These are phyloP conservation scores for Eucera pruinosa DNA, from an alignment of 2,888 invertebrate species.

Conservation along the genomic window DNA sequence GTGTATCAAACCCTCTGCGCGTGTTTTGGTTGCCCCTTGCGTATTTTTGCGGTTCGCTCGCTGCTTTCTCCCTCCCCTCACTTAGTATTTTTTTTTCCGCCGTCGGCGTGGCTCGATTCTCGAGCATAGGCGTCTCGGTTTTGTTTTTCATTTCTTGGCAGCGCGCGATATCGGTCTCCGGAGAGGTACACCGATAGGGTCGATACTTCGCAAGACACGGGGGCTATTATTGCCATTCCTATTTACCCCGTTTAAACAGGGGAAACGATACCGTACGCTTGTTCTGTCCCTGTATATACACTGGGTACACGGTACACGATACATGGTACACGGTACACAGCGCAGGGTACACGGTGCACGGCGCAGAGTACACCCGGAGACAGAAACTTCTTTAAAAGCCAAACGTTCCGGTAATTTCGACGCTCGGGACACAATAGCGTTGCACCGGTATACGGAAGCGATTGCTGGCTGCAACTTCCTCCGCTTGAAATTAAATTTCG, in stretches of 20 bases:
- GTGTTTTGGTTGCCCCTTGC: no score
- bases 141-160: no score
- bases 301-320: slow-evolving; percentile 28
- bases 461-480: no score
- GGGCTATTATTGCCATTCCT: slow-evolving; percentile 71
- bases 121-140: no score
- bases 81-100: no score
- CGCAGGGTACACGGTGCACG: slow-evolving; percentile 17
- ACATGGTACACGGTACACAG: slow-evolving; percentile 4
- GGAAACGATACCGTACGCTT: slow-evolving; percentile 40
- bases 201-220: slow-evolving; percentile 64
- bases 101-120: no score
- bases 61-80: no score
- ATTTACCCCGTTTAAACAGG: slow-evolving; percentile 68
- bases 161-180: slow-evolving; percentile 67
- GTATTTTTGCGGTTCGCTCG: no score
- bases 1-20: no score
- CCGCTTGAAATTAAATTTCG: slow-evolving; percentile 65
- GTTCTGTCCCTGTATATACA: slow-evolving; percentile 46
- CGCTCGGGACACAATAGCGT: slow-evolving; percentile 33
- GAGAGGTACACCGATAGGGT: slow-evolving; percentile 52
- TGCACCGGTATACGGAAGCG: no score
- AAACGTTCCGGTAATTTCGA: slow-evolving; percentile 65
- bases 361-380: slow-evolving; percentile 26
- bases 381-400: slow-evolving; percentile 61